A percentile compares a stretch with the other conserved stretches of the same genome.
These are phyloP conservation scores for Clepsis dumicolana DNA, from an alignment of 2,888 invertebrate species.

Conservation along the genomic window DNA sequence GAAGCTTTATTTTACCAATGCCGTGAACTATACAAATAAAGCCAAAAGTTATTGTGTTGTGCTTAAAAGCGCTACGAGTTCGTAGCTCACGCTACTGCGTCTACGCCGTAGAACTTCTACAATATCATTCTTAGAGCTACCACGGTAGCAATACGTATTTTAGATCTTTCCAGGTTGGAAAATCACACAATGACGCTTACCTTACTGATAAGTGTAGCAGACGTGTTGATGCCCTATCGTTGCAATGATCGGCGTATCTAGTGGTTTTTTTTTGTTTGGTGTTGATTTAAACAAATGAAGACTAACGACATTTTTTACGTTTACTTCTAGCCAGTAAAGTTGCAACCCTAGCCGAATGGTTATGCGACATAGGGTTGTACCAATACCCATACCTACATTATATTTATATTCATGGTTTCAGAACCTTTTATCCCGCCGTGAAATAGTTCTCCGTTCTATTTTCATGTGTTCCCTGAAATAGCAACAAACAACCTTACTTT, in stretches of 20 bases:
- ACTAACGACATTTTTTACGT: background rate
- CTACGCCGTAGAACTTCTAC: constrained; percentile 19
- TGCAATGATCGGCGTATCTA: no score
- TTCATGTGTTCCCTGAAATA: constrained; percentile 74
- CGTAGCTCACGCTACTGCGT: constrained; percentile 38
- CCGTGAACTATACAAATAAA: constrained; percentile 1
- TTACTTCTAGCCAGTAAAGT: background rate
- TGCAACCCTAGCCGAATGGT: constrained; percentile 56
- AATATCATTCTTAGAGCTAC: background rate
- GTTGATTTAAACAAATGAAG: background rate
- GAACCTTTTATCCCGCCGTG: constrained; percentile 72
- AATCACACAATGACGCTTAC: no score
- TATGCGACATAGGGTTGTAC: constrained; percentile 63
- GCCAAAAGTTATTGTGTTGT: background rate
- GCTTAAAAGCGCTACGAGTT: constrained; percentile 7
- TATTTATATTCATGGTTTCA: constrained; percentile 79
- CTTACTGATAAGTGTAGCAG: no score
- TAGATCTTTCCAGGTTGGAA: no score
- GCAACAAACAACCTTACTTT: constrained; percentile 82
- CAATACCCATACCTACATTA: constrained; percentile 57
- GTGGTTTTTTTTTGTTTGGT: background rate
- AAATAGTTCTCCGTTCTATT: constrained; percentile 75
- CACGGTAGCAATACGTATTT: background rate
- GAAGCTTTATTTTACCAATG: background rate
- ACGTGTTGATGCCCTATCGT: no score